Base-by-base conservation (phyloP, 1,140 invertebrate species). In the Zaprionus camerounensis region DNA sequence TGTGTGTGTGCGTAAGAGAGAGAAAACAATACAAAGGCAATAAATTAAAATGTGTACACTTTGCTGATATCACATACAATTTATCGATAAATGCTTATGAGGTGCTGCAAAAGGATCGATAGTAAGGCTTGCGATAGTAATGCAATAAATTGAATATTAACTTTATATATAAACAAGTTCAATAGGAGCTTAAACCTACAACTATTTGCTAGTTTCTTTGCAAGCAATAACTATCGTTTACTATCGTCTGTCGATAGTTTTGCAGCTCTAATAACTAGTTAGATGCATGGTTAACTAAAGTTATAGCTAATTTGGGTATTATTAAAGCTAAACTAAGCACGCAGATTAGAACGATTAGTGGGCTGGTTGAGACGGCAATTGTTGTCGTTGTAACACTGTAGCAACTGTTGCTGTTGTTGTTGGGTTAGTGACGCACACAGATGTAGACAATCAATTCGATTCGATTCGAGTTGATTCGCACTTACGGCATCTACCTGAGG, bases 401-500 rank as follows among this genome's bases (percentile, higher is more conserved):
- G 46, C 31, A 64, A 57, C 44, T 71, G 41, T 22, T 58, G 20
- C 49, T 41, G 41, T 51, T 55, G 80, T 34, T 22, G 68, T 73
- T 80, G 71, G 75, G 68, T 88, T 88, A 87, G 82, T 82, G 44
- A 71, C 61, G 62, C 68, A 57, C 44, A 56, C 51, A 31, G 28
- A 22, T 55, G 56, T 58, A 58, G 56, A 17, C 57, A 38, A 38
- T 58, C 53, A 49, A 63, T 44, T 68, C 49, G 59, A 46, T 20
- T 46, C 41, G n/a, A 17, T 46, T 46, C 17, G n/a, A 38, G 3
- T 38, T 5, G 41, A 46, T 46, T 73, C 57, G 71, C 85, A 92
- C 91, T 92, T 92, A 92, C 91, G 75, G 90, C 82, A 70, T 86
- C 83, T 34, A 67, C 65, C 46, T 76, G 73, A 44, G 83, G 80